A percentile compares a stretch with the other conserved stretches of the same genome.
These are phyloP conservation scores for Malurus elegans DNA, from an alignment of 2,113 vertebrate species.

Conservation along the genomic window DNA sequence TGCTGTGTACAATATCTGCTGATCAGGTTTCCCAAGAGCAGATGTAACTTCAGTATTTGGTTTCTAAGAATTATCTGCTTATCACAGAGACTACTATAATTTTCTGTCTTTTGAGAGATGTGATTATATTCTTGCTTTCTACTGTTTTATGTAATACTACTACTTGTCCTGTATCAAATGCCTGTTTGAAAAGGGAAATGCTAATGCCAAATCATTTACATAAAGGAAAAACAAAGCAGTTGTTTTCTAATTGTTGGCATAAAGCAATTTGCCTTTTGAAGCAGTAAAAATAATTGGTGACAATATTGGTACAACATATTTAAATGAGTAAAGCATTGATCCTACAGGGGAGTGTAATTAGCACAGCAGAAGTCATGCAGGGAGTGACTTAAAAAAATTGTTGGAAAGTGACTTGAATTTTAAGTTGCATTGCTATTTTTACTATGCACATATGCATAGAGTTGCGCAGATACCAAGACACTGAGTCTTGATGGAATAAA, in stretches of 20 bases:
- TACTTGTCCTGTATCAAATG: not conserved
- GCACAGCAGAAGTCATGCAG: not conserved
- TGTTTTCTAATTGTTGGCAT: not conserved
- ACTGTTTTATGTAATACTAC: not conserved
- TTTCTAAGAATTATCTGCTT: not conserved
- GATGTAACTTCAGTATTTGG: not conserved
- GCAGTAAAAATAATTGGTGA: constrained; percentile 25
- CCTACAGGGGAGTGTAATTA: constrained; percentile 14
- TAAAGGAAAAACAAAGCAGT: constrained; percentile 15
- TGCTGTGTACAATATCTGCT: not conserved
- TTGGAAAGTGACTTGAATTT: not conserved
- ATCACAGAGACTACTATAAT: not conserved
- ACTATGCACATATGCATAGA: not conserved
- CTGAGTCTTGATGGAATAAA: not conserved
- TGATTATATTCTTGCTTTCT: not conserved
- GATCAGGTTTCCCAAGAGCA: not conserved
- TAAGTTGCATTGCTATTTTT: not conserved
- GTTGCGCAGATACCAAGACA: not conserved
- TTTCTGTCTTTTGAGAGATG: not conserved
- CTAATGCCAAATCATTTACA: constrained; percentile 19
- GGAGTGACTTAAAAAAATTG: not conserved
- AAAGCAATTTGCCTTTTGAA: constrained; percentile 30
- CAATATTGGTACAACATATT: constrained; percentile 34
- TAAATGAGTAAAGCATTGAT: constrained; percentile 29
- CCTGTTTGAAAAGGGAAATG: constrained; percentile 25